Evolutionary conservation across 1,140 invertebrate species (phyloP).

Genomic region (Sinella curviseta): DNA sequence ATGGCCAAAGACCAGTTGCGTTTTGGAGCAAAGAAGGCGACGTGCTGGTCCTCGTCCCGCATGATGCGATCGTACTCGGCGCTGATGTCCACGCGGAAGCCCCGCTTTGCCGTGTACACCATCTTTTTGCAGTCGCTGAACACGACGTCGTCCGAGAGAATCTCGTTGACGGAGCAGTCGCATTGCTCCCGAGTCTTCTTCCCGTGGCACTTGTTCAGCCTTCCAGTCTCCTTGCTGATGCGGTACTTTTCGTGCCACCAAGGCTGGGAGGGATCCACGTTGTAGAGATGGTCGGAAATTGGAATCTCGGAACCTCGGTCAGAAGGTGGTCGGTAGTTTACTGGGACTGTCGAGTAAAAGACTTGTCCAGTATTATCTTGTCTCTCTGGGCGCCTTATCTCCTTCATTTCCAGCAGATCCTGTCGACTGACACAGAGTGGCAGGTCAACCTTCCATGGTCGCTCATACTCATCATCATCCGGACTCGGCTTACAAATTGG

Average conservation of each 20-base stretch:
- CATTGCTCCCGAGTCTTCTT: too few species aligned
- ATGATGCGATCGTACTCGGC: conserved; percentile 8
- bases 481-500: conserved; percentile 2
- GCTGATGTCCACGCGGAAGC: neutral
- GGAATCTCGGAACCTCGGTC: conserved; percentile 22
- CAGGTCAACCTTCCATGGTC: conserved; percentile 4
- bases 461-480: neutral
- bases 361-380: neutral
- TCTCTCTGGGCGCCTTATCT: neutral
- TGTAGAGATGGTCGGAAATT: conserved; percentile 21
- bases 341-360: neutral
- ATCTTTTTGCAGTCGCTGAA: neutral
- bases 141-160: neutral
- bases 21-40: conserved; percentile 19
- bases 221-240: conserved; percentile 16
- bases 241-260: neutral
- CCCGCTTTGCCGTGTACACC: neutral
- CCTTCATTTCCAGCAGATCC: neutral
- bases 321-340: conserved; percentile 38
- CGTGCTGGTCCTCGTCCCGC: conserved; percentile 20
- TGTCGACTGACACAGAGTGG: neutral
- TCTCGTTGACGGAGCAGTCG: neutral
- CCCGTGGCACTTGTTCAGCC: neutral
- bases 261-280: conserved; percentile 24
- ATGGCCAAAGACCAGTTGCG: conserved; percentile 8